Evolutionary conservation across 2,797 vertebrate species (phyloP), one percentile per base, ranked within the genome.

Genomic region (Microhierax caerulescens): DNA sequence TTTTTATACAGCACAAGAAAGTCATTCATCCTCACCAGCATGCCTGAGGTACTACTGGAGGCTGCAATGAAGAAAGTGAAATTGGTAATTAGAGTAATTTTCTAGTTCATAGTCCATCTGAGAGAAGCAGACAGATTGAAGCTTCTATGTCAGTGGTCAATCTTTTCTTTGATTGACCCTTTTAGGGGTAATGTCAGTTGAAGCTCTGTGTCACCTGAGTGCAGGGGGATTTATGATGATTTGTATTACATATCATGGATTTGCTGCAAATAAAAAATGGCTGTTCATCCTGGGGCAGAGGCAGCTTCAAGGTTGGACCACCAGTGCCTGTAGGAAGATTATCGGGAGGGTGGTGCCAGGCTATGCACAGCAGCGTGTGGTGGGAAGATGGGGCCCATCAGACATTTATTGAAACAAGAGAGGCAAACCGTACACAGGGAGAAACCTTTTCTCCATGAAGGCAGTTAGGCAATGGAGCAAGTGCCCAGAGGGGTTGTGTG

Each of bases 331-430:
- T 28, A 23, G 34, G 48, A 57, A 61, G 28, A 27, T 53, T 80
- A 37, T 36, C 0, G 4, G 57, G 39, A 70, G 30, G 27, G 13
- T 25, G 10, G 30, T 70, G 56, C 9, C 53, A 64, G 73, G 25
- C 37, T 27, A 0, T 15, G 22, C 36, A 16, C 48, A 60, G 36
- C 36, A 60, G 61, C 4, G 1, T 0, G 0, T 15, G 19, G 23
- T 30, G 65, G 24, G 34, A 88, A 56, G 34, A 28, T 50, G 54
- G 61, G 48, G 51, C 10, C 6, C 56, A 88, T 54, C 13, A 77
- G 60, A 18, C 13, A 24, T 53, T 63, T 56, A 32, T 6, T 54
- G 83, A 73, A 68, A 39, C 3, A 45, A 37, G 51, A 43, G 43
- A 14, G 77, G 14, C 25, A 80, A 64, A 68, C 24, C 3, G 2